phyloP scores from a whole-genome alignment of 2,888 invertebrate species.

The Trichogramma evanescens region DNA sequence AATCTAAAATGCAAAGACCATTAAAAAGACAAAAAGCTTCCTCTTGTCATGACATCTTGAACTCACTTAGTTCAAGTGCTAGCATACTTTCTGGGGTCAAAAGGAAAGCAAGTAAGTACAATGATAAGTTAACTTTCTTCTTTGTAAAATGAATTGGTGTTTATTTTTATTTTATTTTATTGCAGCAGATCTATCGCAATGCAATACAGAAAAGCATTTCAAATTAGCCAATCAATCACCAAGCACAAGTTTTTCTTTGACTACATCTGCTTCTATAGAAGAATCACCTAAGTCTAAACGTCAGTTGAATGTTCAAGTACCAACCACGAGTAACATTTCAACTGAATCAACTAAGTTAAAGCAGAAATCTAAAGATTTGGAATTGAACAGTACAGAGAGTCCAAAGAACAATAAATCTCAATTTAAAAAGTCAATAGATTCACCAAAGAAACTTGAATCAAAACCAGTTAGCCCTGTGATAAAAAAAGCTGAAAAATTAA shows the following conservation, averaged over 20 bases:
- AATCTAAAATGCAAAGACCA: conserved; percentile 33
- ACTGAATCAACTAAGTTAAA: background rate
- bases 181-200: conserved; percentile 36
- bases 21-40: conserved; percentile 40
- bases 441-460: background rate
- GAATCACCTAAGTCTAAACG: conserved; percentile 10
- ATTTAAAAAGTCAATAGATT: background rate
- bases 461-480: background rate
- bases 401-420: background rate
- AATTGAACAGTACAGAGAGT: background rate
- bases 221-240: conserved; percentile 28
- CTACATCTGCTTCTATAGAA: background rate
- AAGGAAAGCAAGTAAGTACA: conserved; percentile 40
- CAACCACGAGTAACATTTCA: conserved; percentile 1
- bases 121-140: background rate
- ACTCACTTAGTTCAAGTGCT: conserved; percentile 42
- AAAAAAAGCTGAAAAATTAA: conserved; percentile 15
- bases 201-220: conserved; percentile 42
- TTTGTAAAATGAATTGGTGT: background rate
- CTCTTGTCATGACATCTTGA: conserved; percentile 42
- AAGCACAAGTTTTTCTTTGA: conserved; percentile 4
- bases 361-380: background rate
- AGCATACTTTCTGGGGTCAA: conserved; percentile 38
- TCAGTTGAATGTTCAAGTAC: conserved; percentile 15
- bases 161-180: conserved; percentile 8